Evolutionary conservation across 2,797 vertebrate species (phyloP), one percentile per base, ranked within the genome.

Genomic region (Tinamus major): DNA sequence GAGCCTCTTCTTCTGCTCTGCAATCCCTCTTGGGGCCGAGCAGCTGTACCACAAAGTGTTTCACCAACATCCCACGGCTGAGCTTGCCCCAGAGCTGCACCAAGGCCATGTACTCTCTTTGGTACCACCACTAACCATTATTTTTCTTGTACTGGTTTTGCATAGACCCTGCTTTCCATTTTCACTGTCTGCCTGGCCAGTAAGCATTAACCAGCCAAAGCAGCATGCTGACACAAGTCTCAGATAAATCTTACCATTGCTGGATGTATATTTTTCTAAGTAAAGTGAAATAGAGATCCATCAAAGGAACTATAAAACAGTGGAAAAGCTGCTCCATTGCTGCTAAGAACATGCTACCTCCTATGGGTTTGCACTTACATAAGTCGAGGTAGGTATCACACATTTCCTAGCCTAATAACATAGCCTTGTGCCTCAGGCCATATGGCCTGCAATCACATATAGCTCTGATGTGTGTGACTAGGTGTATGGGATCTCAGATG

Each of bases 361-460:
- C 31, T 13, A 65, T 17, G 7, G 6, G 58, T 16, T 71, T 41
- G 14, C 1, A 0, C 26, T 86, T 65, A 75, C 33, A 37, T 21
- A 84, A 81, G 41, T 8, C 39, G 31, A 61, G 12, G 19, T 8
- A 51, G 1, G 1, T 24, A 75, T 53, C 6, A 3, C 14, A 1
- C 17, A 74, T 41, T 64, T 75, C 62, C 62, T 42, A 71, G 23
- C 7, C 39, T 15, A 72, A 6, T 9, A 19, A 8, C 0, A 2
- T 1, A 64, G 27, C 9, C 10, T 56, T 49, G 14, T 23, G 42
- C 37, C 65, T 65, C 68, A 58, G 37, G 44, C 10, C 33, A 20
- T 1, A 2, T 21, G 17, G 65, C 24, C 27, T 26, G 2, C 0
- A 8, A 65, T 44, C 4, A 17, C 4, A n/a, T 1, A 29, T 2